phyloP scores from a whole-genome alignment of 2,888 invertebrate genomes.

The Siphlonurus alternatus region DNA sequence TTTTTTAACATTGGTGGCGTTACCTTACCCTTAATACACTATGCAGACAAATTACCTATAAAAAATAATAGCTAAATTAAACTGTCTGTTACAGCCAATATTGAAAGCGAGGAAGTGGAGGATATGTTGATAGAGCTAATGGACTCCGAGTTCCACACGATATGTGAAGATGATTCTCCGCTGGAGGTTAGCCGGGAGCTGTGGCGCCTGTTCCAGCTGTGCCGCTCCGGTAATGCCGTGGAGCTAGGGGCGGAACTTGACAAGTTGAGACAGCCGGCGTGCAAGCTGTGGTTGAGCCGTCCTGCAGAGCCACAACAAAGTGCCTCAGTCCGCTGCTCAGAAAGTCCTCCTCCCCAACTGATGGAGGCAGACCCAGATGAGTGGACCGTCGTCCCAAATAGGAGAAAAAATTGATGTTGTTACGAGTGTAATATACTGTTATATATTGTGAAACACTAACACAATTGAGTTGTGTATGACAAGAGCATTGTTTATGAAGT shows the following conservation, averaged over 20 bases:
- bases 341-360: not conserved
- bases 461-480: too few relatives aligned
- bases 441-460: too few relatives aligned
- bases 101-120: not conserved
- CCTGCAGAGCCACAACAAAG: not conserved
- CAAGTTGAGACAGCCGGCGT: not conserved
- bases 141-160: slow-evolving; percentile 2
- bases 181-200: not conserved
- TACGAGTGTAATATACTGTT: too few relatives aligned
- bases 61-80: too few relatives aligned
- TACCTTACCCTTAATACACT: too few relatives aligned
- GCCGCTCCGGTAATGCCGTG: not conserved
- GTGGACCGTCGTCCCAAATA: not conserved
- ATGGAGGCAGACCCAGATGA: not conserved
- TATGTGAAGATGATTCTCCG: slow-evolving; percentile 7
- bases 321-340: not conserved
- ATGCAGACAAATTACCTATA: too few relatives aligned
- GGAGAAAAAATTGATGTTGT: not conserved
- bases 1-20: too few relatives aligned
- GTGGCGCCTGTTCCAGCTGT: not conserved
- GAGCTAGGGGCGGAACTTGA: not conserved
- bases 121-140: not conserved
- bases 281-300: not conserved
- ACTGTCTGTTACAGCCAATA: not conserved
- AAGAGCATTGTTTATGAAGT: too few relatives aligned